Evolutionary conservation across 35 echinoderm and acorn worm genomes (phyloP).

Genomic region (Heliocidaris erythrogramma): DNA sequence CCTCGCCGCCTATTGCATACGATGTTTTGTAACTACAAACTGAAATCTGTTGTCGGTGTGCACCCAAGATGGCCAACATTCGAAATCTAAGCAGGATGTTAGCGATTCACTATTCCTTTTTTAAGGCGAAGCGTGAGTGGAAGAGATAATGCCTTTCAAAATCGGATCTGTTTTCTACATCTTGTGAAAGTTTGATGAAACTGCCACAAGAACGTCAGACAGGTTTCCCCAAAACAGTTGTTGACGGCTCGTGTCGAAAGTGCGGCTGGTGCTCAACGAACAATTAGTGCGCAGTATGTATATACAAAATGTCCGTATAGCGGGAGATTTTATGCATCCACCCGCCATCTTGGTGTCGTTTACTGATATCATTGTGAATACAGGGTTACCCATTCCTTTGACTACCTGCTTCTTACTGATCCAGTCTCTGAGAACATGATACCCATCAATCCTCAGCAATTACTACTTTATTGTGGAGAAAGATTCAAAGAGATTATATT

Average conservation of each 20-base stretch:
- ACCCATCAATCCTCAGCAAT: not conserved
- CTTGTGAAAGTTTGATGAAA: not conserved
- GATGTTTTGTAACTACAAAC: constrained; percentile 31
- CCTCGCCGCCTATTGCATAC: constrained; percentile 29
- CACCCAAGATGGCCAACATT: constrained; percentile 26
- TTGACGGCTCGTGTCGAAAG: not conserved
- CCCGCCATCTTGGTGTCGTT: constrained; percentile 12
- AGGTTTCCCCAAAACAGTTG: constrained; percentile 5
- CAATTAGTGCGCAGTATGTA: constrained; percentile 45
- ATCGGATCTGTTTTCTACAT: not conserved
- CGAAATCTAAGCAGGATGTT: not conserved
- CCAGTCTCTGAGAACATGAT: not conserved
- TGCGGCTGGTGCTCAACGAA: constrained; percentile 7
- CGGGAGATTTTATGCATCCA: not conserved
- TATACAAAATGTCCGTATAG: constrained; percentile 18
- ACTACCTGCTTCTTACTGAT: not conserved
- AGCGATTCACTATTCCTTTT: not conserved
- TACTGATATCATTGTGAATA: constrained; percentile 2
- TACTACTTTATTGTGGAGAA: not conserved
- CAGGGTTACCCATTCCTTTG: not conserved
- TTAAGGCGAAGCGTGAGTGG: not conserved
- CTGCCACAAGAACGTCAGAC: not conserved
- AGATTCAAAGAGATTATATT: not conserved
- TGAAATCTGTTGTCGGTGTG: constrained; percentile 31
- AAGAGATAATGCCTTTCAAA: constrained; percentile 3